Percentiles rank a stretch among this genome's conserved stretches.
phyloP scores from a whole-genome alignment of 1,140 invertebrate species.

The Sycobia sp. region DNA sequence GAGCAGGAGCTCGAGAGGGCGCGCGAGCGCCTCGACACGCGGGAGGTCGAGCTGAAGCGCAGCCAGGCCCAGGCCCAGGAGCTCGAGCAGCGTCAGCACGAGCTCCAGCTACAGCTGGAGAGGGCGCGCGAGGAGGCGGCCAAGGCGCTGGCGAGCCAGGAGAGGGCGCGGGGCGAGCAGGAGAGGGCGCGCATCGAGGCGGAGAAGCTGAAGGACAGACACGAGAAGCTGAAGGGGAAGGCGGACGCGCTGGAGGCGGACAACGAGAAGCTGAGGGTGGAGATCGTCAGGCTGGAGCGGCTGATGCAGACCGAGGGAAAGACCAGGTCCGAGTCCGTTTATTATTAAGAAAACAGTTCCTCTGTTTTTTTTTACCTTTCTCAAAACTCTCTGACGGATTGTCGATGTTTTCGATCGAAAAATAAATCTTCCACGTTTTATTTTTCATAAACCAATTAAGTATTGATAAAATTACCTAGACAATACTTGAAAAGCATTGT shows the following conservation, averaged over 20 bases:
- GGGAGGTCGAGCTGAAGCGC: slow-evolving; percentile 77
- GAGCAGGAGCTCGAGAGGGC: slow-evolving; percentile 73
- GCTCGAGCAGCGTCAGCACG: slow-evolving; percentile 78
- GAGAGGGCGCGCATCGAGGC: slow-evolving; percentile 83
- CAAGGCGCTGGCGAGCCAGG: slow-evolving; percentile 73
- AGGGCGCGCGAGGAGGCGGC: slow-evolving; percentile 76
- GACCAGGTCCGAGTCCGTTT: slow-evolving; percentile 38
- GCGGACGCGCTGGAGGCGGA: slow-evolving; percentile 74
- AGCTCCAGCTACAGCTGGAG: slow-evolving; percentile 79
- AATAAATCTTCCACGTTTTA: background rate
- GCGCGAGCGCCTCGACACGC: slow-evolving; percentile 74
- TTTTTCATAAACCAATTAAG: no score
- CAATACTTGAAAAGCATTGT: no score
- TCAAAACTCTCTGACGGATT: no score
- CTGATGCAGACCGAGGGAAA: slow-evolving; percentile 65
- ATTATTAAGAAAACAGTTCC: background rate
- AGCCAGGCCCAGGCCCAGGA: slow-evolving; percentile 69
- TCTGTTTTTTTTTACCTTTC: background rate
- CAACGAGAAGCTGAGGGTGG: slow-evolving; percentile 74
- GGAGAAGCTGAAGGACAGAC: slow-evolving; percentile 82
- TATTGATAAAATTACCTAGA: no score
- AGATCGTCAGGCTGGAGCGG: slow-evolving; percentile 72
- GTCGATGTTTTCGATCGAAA: no score
- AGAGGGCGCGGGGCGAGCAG: slow-evolving; percentile 77
- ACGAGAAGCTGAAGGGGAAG: slow-evolving; percentile 78